Evolutionary conservation across 2,797 vertebrate species (phyloP), one percentile per base, ranked within the genome.

Genomic region (Mormyrus hasselquistii): DNA sequence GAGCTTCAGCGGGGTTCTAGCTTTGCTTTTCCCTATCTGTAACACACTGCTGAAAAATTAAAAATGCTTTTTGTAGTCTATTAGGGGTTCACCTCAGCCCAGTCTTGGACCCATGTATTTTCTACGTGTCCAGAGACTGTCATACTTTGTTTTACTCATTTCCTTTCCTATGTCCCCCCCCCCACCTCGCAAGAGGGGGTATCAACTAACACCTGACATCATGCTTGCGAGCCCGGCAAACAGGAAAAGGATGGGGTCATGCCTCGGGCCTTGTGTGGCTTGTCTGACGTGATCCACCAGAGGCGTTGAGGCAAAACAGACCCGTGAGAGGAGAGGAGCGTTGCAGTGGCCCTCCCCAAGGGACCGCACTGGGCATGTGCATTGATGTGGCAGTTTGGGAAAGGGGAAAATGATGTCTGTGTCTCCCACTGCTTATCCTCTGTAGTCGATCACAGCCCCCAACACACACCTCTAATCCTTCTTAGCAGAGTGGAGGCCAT

Each of bases 251-350:
- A 92, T 52, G 19, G 50, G 59, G 89, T 87, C 29, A 41, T 29
- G 84, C 53, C 10, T 34, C 25, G 29, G 29, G 19, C 16, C 69
- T 53, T 4, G 38, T 25, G 19, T 44, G 79, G 47, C 88, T 88
- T 29, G 88, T 94, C 93, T 93, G 92, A 91, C 92, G 82, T 94
- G 94, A 94, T 93, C 93, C 92, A 89, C 62, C 47, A 89, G 83
- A 82, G 91, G 88, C 82, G 65, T 92, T 94, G 95, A 95, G 93
- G 93, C 87, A 93, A 87, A 93, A 91, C 94, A 95, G 95, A 93
- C 90, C 87, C 47, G 65, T 89, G 87, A 87, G 88, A 89, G 90
- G 29, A 41, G 88, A 90, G 14, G 50, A 57, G 85, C 19, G 85
- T 3, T 34, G 25, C 52, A 57, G 0, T 34, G 16, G 25, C 2